Base-by-base conservation (phyloP, 2,113 vertebrate genomes). In the Malurus cyaneus region DNA sequence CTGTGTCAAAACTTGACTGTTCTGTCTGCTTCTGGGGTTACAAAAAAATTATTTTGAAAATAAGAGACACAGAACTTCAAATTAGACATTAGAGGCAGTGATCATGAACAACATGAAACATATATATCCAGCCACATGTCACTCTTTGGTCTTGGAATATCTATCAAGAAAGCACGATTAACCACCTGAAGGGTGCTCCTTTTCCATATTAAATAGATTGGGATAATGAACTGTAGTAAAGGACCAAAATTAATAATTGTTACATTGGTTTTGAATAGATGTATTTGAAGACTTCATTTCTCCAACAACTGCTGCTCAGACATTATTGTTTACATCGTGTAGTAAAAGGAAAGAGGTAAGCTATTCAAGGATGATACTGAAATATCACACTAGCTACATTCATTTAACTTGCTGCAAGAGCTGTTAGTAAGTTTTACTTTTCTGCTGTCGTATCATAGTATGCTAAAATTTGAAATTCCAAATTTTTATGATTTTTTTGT, bases 271-370 rank as follows among this genome's bases (percentile, higher is more conserved):
- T 66, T 93, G 62, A 94, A 91, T 90, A 99, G 99, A 99, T 96
- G 99, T 99, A 20, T 99, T 99, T 95, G 99, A 99, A 98, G 99
- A 99, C 96, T 99, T 99, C 95, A 99, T 99, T 97, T 99, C 99
- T 94, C 99, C 99, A 87, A 99, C 99, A 77, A 99, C 99, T 87
- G 99, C 99, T 92, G 99, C 99, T 80, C 99, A 99, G 96, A 99
- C 99, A 0, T 98, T 99, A 88, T 98, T 99, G 88, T 99, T 99
- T 97, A 99, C 99, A 78, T 98, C 99, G 6, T 99, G 99, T 97
- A 99, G 99, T 98, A 99, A 99, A 98, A 99, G 99, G 93, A 99
- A 99, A 98, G 99, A 99, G 98, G 99, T 99, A 94, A 95, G 97
- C 77, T 88, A 31, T 62, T 89, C 66, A 87, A 76, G 65, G 28